Evolutionary conservation across 2,888 invertebrate species (phyloP), one percentile per base, ranked within the genome.

Genomic region (Drosophila bunnanda): DNA sequence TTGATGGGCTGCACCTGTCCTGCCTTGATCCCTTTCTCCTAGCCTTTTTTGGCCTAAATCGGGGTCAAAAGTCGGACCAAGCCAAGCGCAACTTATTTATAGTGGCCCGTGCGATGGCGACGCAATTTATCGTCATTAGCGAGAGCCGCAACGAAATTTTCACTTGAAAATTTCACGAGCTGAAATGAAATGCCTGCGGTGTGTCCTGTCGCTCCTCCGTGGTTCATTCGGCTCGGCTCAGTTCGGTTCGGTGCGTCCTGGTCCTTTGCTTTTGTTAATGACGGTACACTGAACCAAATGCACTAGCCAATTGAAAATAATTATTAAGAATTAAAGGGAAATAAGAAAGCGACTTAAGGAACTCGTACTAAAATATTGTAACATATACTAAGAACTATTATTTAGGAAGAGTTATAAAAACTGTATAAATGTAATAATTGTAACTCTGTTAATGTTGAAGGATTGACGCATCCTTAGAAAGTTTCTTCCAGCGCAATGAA

Each of bases 121-220:
- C 82, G 79, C 89, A 86, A 85, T 89, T 85, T 86, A 85, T 89
- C 89, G 85, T 85, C 85, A 85, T 85, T 88, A 89, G 84, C 69
- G 75, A 20, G 38, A 50, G 71, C 75, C 89, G 67, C 83, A 77
- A 58, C 60, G 61, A 78, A 77, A 75, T 72, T 88, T 77, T 88
- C 90, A 89, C 84, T 89, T 88, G 89, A 75, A 84, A 83, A 73
- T 89, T 88, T 79, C 88, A 89, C 79, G 69, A 83, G 67, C 67
- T 80, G 64, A 56, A 77, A 85, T 86, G 86, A 83, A 85, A 85
- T 73, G 90, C 90, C 89, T 75, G 84, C 78, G 80, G 89, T 73
- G 39, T 43, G 43, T 43, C 73, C 61, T 75, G 28, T 59, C 39
- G 68, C 69, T 67, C 32, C 77, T 43, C 74, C 48, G 36, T 44